Conservation (phyloP, 2,113 vertebrate species). For the Ifrita kowaldi region DNA sequence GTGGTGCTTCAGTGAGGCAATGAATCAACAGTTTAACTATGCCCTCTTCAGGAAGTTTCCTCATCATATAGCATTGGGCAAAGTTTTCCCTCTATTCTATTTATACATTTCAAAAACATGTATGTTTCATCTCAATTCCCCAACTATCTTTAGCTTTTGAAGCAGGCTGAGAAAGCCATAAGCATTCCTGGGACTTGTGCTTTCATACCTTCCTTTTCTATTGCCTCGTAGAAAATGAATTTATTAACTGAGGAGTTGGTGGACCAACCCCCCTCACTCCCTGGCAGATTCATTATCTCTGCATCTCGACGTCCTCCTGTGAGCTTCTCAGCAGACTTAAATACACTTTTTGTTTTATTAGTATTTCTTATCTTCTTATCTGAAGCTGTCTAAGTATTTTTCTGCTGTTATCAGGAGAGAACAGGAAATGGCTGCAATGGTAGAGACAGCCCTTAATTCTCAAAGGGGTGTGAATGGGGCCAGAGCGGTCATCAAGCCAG, state of each 20-base stretch:
- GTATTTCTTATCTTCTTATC: constrained; percentile 23
- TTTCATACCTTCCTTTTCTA: background rate
- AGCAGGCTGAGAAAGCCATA: background rate
- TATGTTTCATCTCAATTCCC: background rate
- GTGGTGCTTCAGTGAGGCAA: background rate
- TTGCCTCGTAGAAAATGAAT: constrained; percentile 27
- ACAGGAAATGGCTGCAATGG: background rate
- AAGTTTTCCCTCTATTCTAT: background rate
- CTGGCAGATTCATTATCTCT: background rate
- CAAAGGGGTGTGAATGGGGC: background rate
- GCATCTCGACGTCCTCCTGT: background rate
- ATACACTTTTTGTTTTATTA: constrained; percentile 31
- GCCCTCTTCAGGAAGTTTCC: constrained; percentile 60
- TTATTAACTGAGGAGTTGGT: background rate
- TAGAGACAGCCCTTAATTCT: background rate
- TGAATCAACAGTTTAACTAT: constrained; percentile 59
- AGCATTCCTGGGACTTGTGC: background rate
- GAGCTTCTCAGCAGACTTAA: constrained; percentile 13
- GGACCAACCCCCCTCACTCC: background rate
- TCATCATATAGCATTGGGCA: background rate
- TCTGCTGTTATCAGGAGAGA: background rate
- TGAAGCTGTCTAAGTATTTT: constrained; percentile 23
- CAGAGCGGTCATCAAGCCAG: background rate
- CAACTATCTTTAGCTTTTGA: constrained; percentile 7
- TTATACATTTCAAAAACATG: background rate